Conservation (phyloP, 2,888 invertebrate genomes). For the Drosophila fungiperda region DNA sequence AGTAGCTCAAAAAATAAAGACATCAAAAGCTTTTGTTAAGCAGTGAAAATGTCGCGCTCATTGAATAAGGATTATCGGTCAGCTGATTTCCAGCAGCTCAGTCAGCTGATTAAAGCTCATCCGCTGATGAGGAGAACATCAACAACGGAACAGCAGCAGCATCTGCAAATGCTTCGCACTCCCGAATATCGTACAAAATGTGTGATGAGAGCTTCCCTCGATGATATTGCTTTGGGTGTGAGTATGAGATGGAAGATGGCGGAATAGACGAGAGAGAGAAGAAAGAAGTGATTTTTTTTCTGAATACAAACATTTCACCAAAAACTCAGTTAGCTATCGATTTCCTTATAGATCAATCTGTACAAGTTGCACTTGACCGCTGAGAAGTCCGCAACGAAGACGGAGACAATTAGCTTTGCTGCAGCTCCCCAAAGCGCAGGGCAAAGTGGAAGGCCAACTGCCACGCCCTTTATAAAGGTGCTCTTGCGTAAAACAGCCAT, state of each 20-base stretch:
- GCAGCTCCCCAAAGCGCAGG: slow-evolving; percentile 15
- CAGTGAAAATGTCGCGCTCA: slow-evolving; percentile 43
- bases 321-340: not conserved
- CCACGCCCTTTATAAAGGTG: slow-evolving; percentile 87
- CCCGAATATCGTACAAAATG: slow-evolving; percentile 71
- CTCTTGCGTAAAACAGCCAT: slow-evolving; percentile 89
- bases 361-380: slow-evolving; percentile 57
- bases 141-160: slow-evolving; percentile 30
- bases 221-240: slow-evolving; percentile 71
- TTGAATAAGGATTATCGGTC: slow-evolving; percentile 64
- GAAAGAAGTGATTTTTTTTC: not conserved
- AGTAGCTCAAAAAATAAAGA: not conserved
- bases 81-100: slow-evolving; percentile 65
- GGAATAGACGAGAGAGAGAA: not conserved
- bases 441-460: slow-evolving; percentile 28
- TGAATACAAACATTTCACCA: not conserved
- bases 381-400: slow-evolving; percentile 10
- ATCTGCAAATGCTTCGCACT: slow-evolving; percentile 56
- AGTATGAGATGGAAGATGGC: slow-evolving; percentile 14
- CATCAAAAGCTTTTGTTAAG: not conserved
- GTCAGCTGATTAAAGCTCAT: slow-evolving; percentile 56
- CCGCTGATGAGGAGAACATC: slow-evolving; percentile 57
- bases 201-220: slow-evolving; percentile 71
- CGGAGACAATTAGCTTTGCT: slow-evolving; percentile 23
- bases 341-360: slow-evolving; percentile 55